Evolutionary conservation across 2,113 vertebrate genomes (phyloP).

Genomic region (Genyomyrus donnyi): DNA sequence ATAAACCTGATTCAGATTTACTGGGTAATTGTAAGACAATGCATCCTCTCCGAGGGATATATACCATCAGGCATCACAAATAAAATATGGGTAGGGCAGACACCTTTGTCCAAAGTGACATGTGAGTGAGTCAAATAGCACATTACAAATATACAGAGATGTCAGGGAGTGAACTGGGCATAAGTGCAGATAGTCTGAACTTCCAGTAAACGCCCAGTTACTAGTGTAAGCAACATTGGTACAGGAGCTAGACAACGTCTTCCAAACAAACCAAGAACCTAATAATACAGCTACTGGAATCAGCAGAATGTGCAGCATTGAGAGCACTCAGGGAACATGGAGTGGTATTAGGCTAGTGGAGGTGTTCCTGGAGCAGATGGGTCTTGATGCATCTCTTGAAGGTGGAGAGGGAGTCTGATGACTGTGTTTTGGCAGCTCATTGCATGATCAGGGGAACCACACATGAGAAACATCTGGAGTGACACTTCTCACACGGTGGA

Average conservation of each 20-base stretch:
- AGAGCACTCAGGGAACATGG: not conserved
- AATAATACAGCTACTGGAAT: not conserved
- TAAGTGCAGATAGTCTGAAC: not conserved
- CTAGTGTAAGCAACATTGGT: not conserved
- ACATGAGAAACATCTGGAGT: not conserved
- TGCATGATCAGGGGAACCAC: not conserved
- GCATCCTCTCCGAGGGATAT: not conserved
- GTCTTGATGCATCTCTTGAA: not conserved
- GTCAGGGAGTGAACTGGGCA: not conserved
- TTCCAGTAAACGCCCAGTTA: not conserved
- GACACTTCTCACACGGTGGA: not conserved
- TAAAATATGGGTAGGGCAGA: not conserved
- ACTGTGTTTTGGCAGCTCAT: not conserved
- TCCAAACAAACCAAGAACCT: not conserved
- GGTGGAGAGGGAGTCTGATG: not conserved
- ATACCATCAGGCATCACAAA: not conserved
- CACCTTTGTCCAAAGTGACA: not conserved
- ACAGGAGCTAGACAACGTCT: not conserved
- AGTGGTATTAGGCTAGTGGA: not conserved
- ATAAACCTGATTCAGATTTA: not conserved
- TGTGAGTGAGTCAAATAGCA: not conserved
- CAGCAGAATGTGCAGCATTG: not conserved
- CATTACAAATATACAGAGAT: not conserved
- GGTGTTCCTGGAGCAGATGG: not conserved
- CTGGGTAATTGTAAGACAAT: not conserved